These are phyloP conservation scores for Ginglymostoma cirratum DNA, from an alignment of 2,113 vertebrate species.

Conservation along the genomic window DNA sequence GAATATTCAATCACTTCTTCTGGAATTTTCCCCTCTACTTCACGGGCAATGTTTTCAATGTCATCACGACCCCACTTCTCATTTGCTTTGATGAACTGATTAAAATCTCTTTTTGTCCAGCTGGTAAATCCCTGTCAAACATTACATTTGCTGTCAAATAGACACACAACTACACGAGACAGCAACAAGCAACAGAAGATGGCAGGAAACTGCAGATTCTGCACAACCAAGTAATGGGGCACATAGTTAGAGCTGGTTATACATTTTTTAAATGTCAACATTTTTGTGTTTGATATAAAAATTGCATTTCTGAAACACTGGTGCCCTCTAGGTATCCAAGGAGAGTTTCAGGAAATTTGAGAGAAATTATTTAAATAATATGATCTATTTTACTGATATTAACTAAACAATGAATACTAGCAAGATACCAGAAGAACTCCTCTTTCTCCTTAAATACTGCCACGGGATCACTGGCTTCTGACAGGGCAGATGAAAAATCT, in stretches of 20 bases:
- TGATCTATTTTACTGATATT: not conserved
- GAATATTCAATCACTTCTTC: slow-evolving; percentile 98
- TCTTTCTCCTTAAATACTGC: not conserved
- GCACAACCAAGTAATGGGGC: not conserved
- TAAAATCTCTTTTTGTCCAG: slow-evolving; percentile 98
- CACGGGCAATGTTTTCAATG: slow-evolving; percentile 94
- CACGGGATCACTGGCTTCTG: not conserved
- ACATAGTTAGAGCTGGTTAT: not conserved
- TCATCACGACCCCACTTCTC: slow-evolving; percentile 98
- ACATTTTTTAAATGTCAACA: no score
- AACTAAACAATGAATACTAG: not conserved
- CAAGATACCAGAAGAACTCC: not conserved
- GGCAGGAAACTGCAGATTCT: not conserved
- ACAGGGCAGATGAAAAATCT: not conserved
- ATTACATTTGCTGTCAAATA: slow-evolving; percentile 27
- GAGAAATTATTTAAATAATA: not conserved
- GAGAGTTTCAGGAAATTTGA: not conserved
- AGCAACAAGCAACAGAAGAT: not conserved
- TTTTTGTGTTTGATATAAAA: not conserved
- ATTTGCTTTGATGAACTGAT: slow-evolving; percentile 98
- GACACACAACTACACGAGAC: not conserved
- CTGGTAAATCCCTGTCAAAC: slow-evolving; percentile 84
- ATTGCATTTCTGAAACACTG: not conserved
- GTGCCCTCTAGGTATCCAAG: not conserved
- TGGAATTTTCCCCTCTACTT: slow-evolving; percentile 95